Base-by-base conservation (phyloP, 2,888 invertebrate species). In the Hypomecis punctinalis region DNA sequence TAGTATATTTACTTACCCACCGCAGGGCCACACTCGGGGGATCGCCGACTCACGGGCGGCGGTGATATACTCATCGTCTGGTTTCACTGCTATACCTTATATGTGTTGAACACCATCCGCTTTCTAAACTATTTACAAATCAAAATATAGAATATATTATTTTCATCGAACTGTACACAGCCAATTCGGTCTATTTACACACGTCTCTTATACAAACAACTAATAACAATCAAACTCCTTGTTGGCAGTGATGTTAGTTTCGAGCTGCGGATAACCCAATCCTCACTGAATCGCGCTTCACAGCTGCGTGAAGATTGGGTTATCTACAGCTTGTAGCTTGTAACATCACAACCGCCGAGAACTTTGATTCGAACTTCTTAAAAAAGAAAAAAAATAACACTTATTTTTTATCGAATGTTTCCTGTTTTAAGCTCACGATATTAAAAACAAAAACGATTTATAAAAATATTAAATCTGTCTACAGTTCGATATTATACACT, bases 91-190 rank as follows among this genome's bases (percentile, higher is more conserved):
- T 86, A 86, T 90, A 84, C 81, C 80, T 79, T 83, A 80, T 86
- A 82, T 88, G 79, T 89, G 87, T 90, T 88, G 84, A 91, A 92
- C 93, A 92, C 93, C 93, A 93, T 93, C 92, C 93, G 91, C 93
- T 92, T 91, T 92, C 92, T 89, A 86, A 89, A 91, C 85, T 91
- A 88, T 89, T 67, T 69, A 69, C 68, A 62, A 69, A 71, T 75
- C 77, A 82, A 79, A 76, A 73, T 82, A 84, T 85, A 84, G 47
- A 77, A 78, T 81, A 76, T 82, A 72, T 78, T 77, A 78, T 73
- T 71, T 75, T 33, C 39, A 76, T 86, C 87, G 84, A 89, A 88
- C 85, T 89, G 91, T 79, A 85, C 80, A 82, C 85, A 85, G 85
- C 74, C 59, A 45, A 49, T 40, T 37, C 0, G 47, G 37, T 56